Evolutionary conservation across 2,113 vertebrate species (phyloP).

Genomic region (Promerops cafer): DNA sequence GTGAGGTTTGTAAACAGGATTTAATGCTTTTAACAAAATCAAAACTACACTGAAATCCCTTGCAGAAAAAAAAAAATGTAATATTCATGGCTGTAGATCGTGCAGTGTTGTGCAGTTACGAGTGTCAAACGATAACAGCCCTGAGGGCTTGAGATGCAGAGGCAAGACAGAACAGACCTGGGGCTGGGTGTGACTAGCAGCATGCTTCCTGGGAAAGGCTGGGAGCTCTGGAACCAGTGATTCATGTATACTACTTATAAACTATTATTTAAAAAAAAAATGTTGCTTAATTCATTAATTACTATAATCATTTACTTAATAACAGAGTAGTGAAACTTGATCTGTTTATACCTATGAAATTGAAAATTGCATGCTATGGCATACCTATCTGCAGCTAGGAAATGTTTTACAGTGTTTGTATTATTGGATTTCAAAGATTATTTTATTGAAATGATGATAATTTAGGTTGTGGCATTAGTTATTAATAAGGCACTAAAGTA

Average conservation of each 20-base stretch:
- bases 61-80: not conserved
- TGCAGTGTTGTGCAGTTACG: not conserved
- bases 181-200: not conserved
- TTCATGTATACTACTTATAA: not conserved
- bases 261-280: not conserved
- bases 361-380: not conserved
- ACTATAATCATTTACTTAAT: not conserved
- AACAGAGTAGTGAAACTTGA: not conserved
- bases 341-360: not conserved
- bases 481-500: not conserved
- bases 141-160: not conserved
- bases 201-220: not conserved
- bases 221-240: not conserved
- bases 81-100: not conserved
- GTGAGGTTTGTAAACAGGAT: not conserved
- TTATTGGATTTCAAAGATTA: not conserved
- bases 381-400: slow-evolving; percentile 6
- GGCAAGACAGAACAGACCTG: not conserved
- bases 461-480: not conserved
- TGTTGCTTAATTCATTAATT: slow-evolving; percentile 23
- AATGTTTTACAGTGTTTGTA: not conserved
- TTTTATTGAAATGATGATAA: not conserved
- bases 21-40: not conserved
- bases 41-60: not conserved
- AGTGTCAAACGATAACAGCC: not conserved